A percentile compares a stretch with the other conserved stretches of the same genome.
Conservation (phyloP, 2,113 vertebrate species). For the Channa argus region DNA sequence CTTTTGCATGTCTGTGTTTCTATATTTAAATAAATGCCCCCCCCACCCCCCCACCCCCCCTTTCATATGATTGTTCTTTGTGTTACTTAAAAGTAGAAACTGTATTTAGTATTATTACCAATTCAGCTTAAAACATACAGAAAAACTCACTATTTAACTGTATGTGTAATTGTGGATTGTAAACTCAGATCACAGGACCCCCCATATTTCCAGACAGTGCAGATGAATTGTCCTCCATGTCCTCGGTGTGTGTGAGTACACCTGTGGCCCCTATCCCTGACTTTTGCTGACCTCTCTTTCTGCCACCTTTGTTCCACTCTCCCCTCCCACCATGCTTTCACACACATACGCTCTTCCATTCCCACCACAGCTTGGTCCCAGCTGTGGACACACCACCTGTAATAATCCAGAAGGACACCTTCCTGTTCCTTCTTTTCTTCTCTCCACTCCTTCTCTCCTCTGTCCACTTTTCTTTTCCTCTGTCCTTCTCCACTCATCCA, state of each 20-base stretch:
- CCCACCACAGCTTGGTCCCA: slow-evolving; percentile 40
- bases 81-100: too few species aligned
- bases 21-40: too few species aligned
- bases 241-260: neutral
- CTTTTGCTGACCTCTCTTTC: slow-evolving; percentile 32
- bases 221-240: neutral
- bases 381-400: slow-evolving; percentile 71
- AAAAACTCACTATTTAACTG: neutral
- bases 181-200: neutral
- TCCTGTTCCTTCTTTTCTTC: slow-evolving; percentile 49
- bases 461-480: slow-evolving; percentile 60
- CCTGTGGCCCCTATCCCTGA: slow-evolving; percentile 1
- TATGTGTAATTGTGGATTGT: neutral
- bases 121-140: too few species aligned
- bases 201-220: neutral
- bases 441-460: slow-evolving; percentile 27
- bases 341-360: slow-evolving; percentile 1
- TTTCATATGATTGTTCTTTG: too few species aligned
- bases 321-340: slow-evolving; percentile 27
- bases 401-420: slow-evolving; percentile 77
- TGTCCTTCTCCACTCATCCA: slow-evolving; percentile 72
- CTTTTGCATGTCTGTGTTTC: neutral
- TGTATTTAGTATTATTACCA: too few species aligned
- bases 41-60: too few species aligned
- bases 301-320: slow-evolving; percentile 33